phyloP scores from a whole-genome alignment of 2,113 vertebrate species.

The Dipodomys ordii region DNA sequence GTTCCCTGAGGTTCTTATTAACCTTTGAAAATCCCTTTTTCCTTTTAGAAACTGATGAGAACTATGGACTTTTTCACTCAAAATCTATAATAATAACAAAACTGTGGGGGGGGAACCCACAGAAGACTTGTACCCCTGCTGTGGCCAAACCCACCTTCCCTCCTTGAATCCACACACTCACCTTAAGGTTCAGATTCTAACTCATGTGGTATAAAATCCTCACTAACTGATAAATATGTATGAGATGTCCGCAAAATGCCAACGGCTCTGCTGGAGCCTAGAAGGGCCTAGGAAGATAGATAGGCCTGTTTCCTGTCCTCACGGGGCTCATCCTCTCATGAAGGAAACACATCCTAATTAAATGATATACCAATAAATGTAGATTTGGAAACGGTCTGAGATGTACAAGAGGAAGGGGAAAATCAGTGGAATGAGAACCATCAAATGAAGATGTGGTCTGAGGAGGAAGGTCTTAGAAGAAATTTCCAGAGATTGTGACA shows the following conservation, averaged over 20 bases:
- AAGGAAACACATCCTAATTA: background rate
- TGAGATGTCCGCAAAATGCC: too few species aligned
- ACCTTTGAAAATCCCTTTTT: conserved; percentile 33
- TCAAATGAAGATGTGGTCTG: background rate
- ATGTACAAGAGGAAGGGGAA: background rate
- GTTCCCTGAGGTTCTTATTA: conserved; percentile 56
- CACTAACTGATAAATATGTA: background rate
- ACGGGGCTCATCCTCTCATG: background rate
- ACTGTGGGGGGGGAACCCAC: background rate
- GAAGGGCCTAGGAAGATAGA: background rate
- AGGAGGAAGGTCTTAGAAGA: background rate
- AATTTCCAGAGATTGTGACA: background rate
- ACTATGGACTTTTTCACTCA: background rate
- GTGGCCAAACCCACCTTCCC: background rate
- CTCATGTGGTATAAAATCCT: background rate
- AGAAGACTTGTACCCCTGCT: background rate
- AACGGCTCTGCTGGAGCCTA: background rate
- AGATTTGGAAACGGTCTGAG: background rate
- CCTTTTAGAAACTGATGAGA: conserved; percentile 37
- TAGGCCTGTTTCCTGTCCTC: too few species aligned
- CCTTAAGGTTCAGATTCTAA: background rate
- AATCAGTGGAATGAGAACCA: background rate
- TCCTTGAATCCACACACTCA: background rate
- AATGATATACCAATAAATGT: background rate
- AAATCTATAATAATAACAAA: conserved; percentile 8